Evolutionary conservation across 2,888 invertebrate species (phyloP), one percentile per base, ranked within the genome.

Genomic region (Agrenia bidenticulata): DNA sequence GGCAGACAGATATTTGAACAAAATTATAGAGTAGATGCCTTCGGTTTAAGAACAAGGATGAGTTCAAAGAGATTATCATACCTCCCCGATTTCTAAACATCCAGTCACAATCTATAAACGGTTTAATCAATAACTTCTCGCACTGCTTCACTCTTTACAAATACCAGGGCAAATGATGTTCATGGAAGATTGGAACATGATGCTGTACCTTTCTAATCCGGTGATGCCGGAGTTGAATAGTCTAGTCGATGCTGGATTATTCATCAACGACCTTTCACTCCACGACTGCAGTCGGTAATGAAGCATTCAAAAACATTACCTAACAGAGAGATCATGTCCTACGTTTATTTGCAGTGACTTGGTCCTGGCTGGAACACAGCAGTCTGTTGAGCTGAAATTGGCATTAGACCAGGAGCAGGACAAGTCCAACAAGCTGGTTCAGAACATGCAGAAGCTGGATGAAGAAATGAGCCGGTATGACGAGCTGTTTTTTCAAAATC

Each of bases 111-210:
- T n/a, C n/a, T n/a, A n/a, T n/a, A n/a, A n/a, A n/a, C n/a, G n/a
- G n/a, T n/a, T n/a, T n/a, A n/a, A n/a, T n/a, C n/a, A n/a, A n/a
- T n/a, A n/a, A n/a, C n/a, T n/a, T n/a, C n/a, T n/a, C n/a, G n/a
- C n/a, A n/a, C n/a, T n/a, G 9, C n/a, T 23, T 54, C 9, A 45
- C 32, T 32, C 2, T 21, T n/a, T n/a, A n/a, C n/a, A n/a, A n/a
- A n/a, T 1, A 45, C n/a, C 79, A 92, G 97, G 97, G 76, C 97
- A 97, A 84, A 98, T 98, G 97, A 90, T 96, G 77, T 96, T 92
- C 81, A 94, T 98, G 94, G 91, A 92, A 76, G 94, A 94, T 78
- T 98, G 97, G 97, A 87, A 91, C 70, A 91, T 94, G 88, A 93
- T 98, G 83, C 92, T 97, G 87, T 98, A 94, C 79, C 83, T 98